These are phyloP conservation scores for Lophura nycthemera DNA, from an alignment of 2,113 vertebrate genomes.

Conservation along the genomic window DNA sequence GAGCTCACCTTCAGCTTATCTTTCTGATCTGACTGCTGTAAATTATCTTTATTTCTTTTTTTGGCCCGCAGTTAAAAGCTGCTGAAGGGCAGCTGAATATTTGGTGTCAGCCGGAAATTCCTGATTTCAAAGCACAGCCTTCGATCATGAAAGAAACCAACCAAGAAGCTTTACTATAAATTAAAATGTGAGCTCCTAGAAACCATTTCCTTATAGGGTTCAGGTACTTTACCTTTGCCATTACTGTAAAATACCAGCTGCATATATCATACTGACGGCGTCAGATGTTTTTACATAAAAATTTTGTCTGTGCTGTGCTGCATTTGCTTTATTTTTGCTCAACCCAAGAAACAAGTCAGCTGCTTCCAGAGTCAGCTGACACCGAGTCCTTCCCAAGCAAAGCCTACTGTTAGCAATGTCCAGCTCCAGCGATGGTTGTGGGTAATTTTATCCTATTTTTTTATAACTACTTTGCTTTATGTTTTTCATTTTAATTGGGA, in stretches of 20 bases:
- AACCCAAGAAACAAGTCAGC: background rate
- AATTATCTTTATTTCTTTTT: fast-evolving
- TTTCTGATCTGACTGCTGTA: conserved; percentile 3
- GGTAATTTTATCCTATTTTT: background rate
- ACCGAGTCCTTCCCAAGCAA: background rate
- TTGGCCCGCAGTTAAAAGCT: conserved; percentile 25
- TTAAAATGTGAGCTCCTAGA: background rate
- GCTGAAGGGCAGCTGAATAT: background rate
- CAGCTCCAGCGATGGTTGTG: background rate
- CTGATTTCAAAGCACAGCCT: background rate
- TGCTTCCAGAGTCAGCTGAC: background rate
- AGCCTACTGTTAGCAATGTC: background rate
- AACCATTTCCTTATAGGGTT: background rate
- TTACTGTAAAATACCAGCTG: background rate
- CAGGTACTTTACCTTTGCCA: background rate
- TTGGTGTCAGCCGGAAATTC: conserved; percentile 14
- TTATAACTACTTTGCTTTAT: background rate
- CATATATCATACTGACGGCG: background rate
- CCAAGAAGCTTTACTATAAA: background rate
- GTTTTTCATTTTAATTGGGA: background rate
- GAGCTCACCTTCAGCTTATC: background rate
- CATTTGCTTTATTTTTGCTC: background rate
- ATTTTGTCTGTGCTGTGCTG: background rate
- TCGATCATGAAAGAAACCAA: background rate
- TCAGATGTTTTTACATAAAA: background rate